Conservation (phyloP, 2,113 vertebrate genomes). For the Neofelis nebulosa region DNA sequence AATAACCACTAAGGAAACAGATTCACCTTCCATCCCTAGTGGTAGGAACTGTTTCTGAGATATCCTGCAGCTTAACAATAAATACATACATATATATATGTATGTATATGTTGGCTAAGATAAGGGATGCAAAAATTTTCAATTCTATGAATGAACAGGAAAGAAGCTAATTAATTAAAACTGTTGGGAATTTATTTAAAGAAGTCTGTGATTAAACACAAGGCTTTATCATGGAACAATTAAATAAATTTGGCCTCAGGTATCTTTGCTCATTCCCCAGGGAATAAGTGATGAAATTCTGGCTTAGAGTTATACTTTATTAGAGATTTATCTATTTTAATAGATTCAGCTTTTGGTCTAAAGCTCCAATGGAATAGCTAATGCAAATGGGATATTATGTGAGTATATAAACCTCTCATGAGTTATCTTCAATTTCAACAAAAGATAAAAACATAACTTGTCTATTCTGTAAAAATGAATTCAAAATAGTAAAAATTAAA, state of each 20-base stretch:
- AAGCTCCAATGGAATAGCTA: constrained; percentile 63
- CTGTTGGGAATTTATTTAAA: constrained; percentile 70
- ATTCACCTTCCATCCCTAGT: not conserved
- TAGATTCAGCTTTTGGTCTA: constrained; percentile 75
- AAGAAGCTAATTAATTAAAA: constrained; percentile 80
- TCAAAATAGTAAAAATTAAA: constrained; percentile 54
- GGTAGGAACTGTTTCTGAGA: not conserved
- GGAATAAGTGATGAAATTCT: constrained; percentile 64
- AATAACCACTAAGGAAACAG: not conserved
- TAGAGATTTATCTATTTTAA: constrained; percentile 80
- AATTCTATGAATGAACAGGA: constrained; percentile 57
- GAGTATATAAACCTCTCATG: constrained; percentile 65
- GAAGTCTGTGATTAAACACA: constrained; percentile 78
- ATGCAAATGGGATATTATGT: constrained; percentile 67
- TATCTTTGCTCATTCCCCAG: constrained; percentile 37
- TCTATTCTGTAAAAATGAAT: not conserved
- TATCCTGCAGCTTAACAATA: not conserved
- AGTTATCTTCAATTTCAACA: constrained; percentile 64
- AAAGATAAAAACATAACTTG: constrained; percentile 56
- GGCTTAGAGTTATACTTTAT: constrained; percentile 62
- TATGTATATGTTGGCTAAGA: not conserved
- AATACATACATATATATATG: not conserved
- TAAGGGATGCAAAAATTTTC: constrained; percentile 65
- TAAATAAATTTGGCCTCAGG: constrained; percentile 78
- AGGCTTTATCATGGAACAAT: constrained; percentile 75